Evolutionary conservation across 1,140 invertebrate species (phyloP), one percentile per base, ranked within the genome.

Genomic region (Apis dorsata): DNA sequence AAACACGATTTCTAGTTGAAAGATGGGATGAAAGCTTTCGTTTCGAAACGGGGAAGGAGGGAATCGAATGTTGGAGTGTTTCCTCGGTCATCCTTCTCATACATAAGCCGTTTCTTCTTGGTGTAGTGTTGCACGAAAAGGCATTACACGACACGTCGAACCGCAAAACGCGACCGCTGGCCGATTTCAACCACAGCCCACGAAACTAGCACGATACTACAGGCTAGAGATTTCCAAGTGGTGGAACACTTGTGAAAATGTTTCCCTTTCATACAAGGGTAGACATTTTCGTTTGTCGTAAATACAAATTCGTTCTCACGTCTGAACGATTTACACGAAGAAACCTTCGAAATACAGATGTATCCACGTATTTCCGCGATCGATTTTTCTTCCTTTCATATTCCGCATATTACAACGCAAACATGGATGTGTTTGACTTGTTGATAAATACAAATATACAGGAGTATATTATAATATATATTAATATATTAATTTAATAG

Each of bases 121-220:
- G 28, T 8, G 11, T 44, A 19, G 73, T 69, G 53, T 55, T 55
- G 17, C 7, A 73, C 57, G 79, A 82, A 86, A 82, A 85, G 44
- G 68, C 75, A 60, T 69, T 78, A 69, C 66, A 81, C 65, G 84
- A 73, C 65, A 55, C 63, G 85, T 78, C 76, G 74, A 71, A 76
- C 82, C 76, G 59, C 82, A 60, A 85, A 85, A 82, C 69, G 55
- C 72, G 62, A 51, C 57, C 70, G 62, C 44, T 73, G 60, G 53
- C 79, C 78, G 78, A 82, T 77, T 78, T 72, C 84, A 69, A 86
- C 63, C 79, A n/a, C 79, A 60, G 72, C 72, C 44, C 69, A n/a
- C 53, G 59, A 19, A 28, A 53, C 80, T 62, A 44, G 24, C 65
- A 70, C 60, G 57, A 77, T 55, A 19, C 49, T 55, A 34, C 24